Evolutionary conservation across 2,888 invertebrate species (phyloP).

Genomic region (Stratiomys singularior): DNA sequence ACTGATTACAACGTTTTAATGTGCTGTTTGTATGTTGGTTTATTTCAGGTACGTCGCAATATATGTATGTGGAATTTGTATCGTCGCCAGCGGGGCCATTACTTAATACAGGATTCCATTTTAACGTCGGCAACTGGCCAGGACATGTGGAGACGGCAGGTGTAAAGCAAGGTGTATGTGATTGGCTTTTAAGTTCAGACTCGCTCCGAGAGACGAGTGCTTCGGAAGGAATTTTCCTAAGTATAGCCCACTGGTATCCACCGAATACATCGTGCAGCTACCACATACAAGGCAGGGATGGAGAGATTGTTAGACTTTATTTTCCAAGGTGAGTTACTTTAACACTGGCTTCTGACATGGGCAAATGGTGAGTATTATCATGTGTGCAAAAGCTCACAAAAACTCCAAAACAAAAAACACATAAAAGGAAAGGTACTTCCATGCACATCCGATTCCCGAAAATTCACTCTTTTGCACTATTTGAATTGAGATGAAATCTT

Average conservation of each 20-base stretch:
- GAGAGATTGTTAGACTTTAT: conserved; percentile 88
- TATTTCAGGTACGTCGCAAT: conserved; percentile 78
- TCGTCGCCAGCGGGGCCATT: conserved; percentile 90
- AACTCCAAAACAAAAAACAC: too few species aligned
- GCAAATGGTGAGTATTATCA: too few species aligned
- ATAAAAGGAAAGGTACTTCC: too few species aligned
- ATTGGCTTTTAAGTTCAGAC: conserved; percentile 88
- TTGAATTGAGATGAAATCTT: too few species aligned
- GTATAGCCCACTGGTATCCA: conserved; percentile 94
- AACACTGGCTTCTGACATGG: too few species aligned
- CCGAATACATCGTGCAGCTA: conserved; percentile 93
- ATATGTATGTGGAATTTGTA: conserved; percentile 88
- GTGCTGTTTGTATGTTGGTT: conserved; percentile 3
- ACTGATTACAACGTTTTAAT: conserved; percentile 20
- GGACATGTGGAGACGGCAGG: conserved; percentile 92
- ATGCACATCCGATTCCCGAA: too few species aligned
- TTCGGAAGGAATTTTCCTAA: conserved; percentile 88
- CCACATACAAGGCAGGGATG: conserved; percentile 84
- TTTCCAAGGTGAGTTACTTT: conserved; percentile 78
- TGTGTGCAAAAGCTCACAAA: too few species aligned
- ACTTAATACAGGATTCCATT: conserved; percentile 92
- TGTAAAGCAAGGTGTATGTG: conserved; percentile 85
- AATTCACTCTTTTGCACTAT: too few species aligned
- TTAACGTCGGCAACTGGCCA: conserved; percentile 95
- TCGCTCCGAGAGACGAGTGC: conserved; percentile 81